Evolutionary conservation across 37 sponge, comb jelly and placozoan genomes (phyloP), one percentile per base, ranked within the genome.

Genomic region (Haliclona indistincta): DNA sequence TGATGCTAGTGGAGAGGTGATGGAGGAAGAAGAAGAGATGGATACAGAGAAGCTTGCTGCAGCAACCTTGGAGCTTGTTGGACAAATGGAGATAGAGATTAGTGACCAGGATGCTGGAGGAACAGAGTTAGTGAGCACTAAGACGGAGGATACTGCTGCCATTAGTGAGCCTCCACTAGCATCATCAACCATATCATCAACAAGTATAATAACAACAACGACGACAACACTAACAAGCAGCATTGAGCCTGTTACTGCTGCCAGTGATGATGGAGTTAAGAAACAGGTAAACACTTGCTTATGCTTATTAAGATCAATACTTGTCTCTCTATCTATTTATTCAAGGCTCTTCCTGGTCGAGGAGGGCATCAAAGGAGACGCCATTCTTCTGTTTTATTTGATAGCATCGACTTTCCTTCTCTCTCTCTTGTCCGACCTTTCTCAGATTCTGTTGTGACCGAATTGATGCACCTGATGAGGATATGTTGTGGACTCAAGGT

Each of bases 51-150:
- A 58, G 20, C 35, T 13, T 0, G 30, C 43, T 2, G 71, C 58
- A 42, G 58, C 56, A 43, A 67, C 61, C 6, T 49, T 38, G 58
- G 78, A 84, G 45, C 70, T 86, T 19, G 81, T 86, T 32, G 87
- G 80, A 34, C 87, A 86, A 54, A 86, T 86, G 87, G 87, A 86
- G 69, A 86, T 86, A 20, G 81, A 86, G 76, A 74, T 86, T 35
- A 86, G 87, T 74, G 87, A 79, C 42, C 64, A 68, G 17, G 87
- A 80, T 23, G 78, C 25, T 30, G 35, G 34, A 70, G 71, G 29
- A 22, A 13, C 39, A 15, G n/a, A n/a, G n/a, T n/a, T n/a, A n/a
- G n/a, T n/a, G n/a, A n/a, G n/a, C n/a, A n/a, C n/a, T 38, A 47
- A 38, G 42, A 28, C 28, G 25, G 60, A 58, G 60, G 25, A 11